These are phyloP conservation scores for Paracanthobrama guichenoti DNA, from an alignment of 2,113 vertebrate genomes.

Conservation along the genomic window DNA sequence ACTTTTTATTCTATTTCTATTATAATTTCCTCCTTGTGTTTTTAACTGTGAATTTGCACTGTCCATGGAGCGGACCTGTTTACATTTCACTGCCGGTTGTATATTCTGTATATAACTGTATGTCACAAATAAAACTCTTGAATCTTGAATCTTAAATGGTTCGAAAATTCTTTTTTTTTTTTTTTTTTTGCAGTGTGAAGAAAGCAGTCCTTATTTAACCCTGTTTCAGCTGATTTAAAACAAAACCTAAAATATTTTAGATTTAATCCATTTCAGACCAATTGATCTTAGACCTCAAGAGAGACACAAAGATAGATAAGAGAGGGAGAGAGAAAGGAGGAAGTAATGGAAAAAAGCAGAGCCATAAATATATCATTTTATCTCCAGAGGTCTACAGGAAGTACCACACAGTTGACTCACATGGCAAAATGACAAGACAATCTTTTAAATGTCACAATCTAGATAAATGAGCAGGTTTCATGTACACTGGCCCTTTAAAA, in stretches of 20 bases:
- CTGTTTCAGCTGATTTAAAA: background rate
- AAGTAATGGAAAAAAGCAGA: background rate
- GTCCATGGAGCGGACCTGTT: too few species aligned
- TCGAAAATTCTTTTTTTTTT: background rate
- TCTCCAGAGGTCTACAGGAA: conserved; percentile 14
- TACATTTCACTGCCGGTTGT: too few species aligned
- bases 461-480: conserved; percentile 2
- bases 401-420: conserved; percentile 12
- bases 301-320: background rate
- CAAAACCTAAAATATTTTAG: background rate
- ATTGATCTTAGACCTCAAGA: background rate
- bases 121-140: too few species aligned
- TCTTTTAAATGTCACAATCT: conserved; percentile 21
- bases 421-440: conserved; percentile 13
- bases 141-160: too few species aligned
- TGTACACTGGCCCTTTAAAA: conserved; percentile 60
- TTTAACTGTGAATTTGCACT: too few species aligned
- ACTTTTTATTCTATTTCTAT: too few species aligned
- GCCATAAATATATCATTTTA: conserved; percentile 1
- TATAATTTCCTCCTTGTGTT: too few species aligned
- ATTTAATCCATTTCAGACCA: conserved; percentile 1
- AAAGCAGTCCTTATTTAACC: background rate
- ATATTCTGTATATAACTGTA: too few species aligned
- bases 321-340: conserved; percentile 2
- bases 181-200: background rate